Evolutionary conservation across 2,797 vertebrate species (phyloP).

Genomic region (Nyctibius grandis): DNA sequence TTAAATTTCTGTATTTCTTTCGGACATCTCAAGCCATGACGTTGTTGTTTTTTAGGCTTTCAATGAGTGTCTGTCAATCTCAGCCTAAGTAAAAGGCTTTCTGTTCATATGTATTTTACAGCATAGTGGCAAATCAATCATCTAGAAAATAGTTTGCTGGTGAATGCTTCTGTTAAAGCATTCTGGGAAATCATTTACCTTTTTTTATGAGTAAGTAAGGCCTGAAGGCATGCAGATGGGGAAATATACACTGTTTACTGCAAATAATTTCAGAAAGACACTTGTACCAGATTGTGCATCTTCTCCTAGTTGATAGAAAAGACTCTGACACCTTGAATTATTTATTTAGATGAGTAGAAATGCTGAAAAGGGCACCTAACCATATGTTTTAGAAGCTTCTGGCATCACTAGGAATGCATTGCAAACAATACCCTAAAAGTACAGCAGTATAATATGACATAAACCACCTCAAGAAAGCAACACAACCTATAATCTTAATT

Average conservation of each 20-base stretch:
- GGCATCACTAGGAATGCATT: background rate
- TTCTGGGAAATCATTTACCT: slow-evolving; percentile 50
- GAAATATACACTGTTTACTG: slow-evolving; percentile 60
- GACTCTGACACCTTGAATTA: background rate
- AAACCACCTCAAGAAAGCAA: background rate
- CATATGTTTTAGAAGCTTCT: background rate
- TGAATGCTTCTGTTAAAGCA: slow-evolving; percentile 22
- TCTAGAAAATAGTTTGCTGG: slow-evolving; percentile 43
- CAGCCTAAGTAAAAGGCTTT: background rate
- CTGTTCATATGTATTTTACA: background rate
- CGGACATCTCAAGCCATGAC: background rate
- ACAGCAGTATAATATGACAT: background rate
- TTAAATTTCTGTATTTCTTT: background rate
- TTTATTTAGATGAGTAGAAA: slow-evolving; percentile 8
- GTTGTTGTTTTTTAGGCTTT: background rate
- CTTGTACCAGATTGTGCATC: slow-evolving; percentile 49
- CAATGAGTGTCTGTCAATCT: background rate
- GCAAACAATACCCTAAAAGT: background rate
- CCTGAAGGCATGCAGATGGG: slow-evolving; percentile 62
- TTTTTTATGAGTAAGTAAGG: slow-evolving; percentile 33
- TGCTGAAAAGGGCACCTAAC: background rate
- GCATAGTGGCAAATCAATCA: slow-evolving; percentile 48
- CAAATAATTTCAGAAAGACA: slow-evolving; percentile 65
- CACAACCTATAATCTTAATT: background rate
- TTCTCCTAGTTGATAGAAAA: slow-evolving; percentile 25